Conservation (phyloP, 2,113 vertebrate species). For the Poecilia latipinna region DNA sequence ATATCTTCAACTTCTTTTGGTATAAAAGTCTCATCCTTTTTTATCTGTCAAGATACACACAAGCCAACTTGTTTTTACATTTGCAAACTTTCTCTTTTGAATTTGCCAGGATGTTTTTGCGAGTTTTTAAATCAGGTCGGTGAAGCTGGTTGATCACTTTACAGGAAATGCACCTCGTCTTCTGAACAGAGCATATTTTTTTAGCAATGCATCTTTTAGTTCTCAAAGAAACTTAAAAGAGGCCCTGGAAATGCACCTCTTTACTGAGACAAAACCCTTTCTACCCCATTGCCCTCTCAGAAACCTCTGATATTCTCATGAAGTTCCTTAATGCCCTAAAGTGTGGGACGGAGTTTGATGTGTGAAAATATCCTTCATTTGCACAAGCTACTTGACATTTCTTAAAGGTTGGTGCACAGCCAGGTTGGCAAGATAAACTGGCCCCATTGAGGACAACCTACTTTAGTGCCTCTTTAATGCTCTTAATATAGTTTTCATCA, state of each 20-base stretch:
- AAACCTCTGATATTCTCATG: slow-evolving; percentile 63
- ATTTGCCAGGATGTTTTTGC: background rate
- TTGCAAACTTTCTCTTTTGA: background rate
- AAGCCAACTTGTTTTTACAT: background rate
- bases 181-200: slow-evolving; percentile 10
- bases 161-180: background rate
- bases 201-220: slow-evolving; percentile 17
- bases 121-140: background rate
- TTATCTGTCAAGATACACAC: background rate
- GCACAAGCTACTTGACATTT: slow-evolving; percentile 72
- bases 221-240: slow-evolving; percentile 31
- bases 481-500: slow-evolving; percentile 29
- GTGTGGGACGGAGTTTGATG: slow-evolving; percentile 30
- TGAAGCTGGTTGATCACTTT: background rate
- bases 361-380: slow-evolving; percentile 57
- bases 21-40: background rate
- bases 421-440: slow-evolving; percentile 46
- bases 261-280: slow-evolving; percentile 24
- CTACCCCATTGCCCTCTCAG: slow-evolving; percentile 41
- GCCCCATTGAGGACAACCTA: slow-evolving; percentile 32
- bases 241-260: slow-evolving; percentile 18
- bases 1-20: background rate
- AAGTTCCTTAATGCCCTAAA: slow-evolving; percentile 35
- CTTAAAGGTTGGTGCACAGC: slow-evolving; percentile 64
- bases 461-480: slow-evolving; percentile 16